Evolutionary conservation across 2,113 vertebrate genomes (phyloP).

Genomic region (Vulpes lagopus): DNA sequence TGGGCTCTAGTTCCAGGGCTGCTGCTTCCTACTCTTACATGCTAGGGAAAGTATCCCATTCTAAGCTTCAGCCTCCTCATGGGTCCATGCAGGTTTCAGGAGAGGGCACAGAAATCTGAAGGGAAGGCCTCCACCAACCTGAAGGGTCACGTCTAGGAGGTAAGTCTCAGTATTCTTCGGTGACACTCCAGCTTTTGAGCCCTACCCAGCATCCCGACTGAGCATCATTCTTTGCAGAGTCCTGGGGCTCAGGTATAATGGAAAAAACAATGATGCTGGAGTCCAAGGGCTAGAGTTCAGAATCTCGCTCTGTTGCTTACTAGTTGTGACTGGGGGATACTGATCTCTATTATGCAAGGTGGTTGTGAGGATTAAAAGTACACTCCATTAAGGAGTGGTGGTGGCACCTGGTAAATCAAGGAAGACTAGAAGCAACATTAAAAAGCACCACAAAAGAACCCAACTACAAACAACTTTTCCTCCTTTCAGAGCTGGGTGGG

Average conservation of each 20-base stretch:
- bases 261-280: conserved; percentile 32
- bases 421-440: background rate
- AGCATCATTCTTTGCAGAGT: background rate
- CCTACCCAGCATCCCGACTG: background rate
- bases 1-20: background rate
- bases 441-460: background rate
- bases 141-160: background rate
- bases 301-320: background rate
- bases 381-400: background rate
- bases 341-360: background rate
- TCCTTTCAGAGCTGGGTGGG: conserved; percentile 10
- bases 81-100: background rate
- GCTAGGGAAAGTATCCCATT: background rate
- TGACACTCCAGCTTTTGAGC: background rate
- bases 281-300: background rate
- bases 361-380: conserved; percentile 2
- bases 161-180: background rate
- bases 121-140: background rate
- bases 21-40: background rate
- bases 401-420: background rate
- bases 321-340: background rate
- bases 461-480: conserved; percentile 44
- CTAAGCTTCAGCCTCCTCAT: background rate
- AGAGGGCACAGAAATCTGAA: background rate
- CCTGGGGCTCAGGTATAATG: background rate